Conservation (phyloP, 1,140 invertebrate species). For the Drosophila jambulina region DNA sequence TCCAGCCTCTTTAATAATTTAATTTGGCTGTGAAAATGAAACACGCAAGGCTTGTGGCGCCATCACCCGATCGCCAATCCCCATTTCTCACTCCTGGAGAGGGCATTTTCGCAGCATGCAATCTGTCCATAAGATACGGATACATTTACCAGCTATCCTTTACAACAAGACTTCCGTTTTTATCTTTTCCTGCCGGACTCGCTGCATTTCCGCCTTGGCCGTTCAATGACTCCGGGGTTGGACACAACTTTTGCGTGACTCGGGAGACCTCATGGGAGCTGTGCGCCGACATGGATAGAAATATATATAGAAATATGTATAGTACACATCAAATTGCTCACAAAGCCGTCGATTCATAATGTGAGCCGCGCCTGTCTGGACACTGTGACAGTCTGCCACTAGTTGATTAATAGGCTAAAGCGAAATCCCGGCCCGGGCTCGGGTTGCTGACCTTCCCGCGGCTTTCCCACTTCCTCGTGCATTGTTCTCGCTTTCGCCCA, state of each 20-base stretch:
- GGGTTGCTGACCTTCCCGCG: constrained; percentile 64
- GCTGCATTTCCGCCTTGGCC: constrained; percentile 55
- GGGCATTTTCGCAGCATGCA: constrained; percentile 52
- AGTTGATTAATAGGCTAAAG: constrained; percentile 71
- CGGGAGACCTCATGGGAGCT: constrained; percentile 31
- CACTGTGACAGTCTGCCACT: constrained; percentile 51
- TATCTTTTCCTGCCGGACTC: constrained; percentile 4
- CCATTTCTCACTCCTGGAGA: constrained; percentile 27
- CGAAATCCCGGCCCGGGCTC: constrained; percentile 15
- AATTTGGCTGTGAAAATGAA: constrained; percentile 55
- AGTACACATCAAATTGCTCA: constrained; percentile 34
- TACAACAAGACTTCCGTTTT: constrained; percentile 64
- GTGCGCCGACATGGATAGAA: constrained; percentile 29
- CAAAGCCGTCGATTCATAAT: constrained; percentile 53
- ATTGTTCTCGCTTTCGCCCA: constrained; percentile 46
- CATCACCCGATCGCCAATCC: constrained; percentile 30
- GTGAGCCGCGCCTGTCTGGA: constrained; percentile 63
- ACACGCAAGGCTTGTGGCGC: constrained; percentile 51
- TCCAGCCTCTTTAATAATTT: constrained; percentile 71
- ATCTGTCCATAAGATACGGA: constrained; percentile 69
- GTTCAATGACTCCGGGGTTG: constrained; percentile 65
- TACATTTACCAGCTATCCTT: constrained; percentile 68
- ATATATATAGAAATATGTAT: constrained; percentile 7
- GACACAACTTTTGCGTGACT: constrained; percentile 69
- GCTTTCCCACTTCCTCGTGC: constrained; percentile 65